phyloP scores from a whole-genome alignment of 2,797 vertebrate genomes.

The Galago senegalensis region DNA sequence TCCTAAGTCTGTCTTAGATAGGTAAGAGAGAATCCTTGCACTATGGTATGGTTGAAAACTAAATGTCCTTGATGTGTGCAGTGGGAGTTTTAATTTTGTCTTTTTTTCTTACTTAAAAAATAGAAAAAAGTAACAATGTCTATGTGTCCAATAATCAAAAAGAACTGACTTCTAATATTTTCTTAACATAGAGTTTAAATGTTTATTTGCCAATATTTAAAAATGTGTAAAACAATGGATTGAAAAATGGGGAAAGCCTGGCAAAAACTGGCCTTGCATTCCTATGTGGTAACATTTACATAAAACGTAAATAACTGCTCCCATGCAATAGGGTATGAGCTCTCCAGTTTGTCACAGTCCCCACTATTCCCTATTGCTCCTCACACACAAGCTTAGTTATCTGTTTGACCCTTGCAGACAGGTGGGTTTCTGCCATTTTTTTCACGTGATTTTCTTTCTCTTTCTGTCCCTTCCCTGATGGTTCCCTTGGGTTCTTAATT shows the following conservation, averaged over 20 bases:
- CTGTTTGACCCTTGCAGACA: not conserved
- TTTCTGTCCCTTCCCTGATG: not conserved
- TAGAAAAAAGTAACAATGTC: not conserved
- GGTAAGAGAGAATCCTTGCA: not conserved
- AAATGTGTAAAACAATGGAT: not conserved
- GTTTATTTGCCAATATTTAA: not conserved
- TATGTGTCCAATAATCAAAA: not conserved
- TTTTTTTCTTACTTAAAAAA: slow-evolving; percentile 27
- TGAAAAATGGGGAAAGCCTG: not conserved
- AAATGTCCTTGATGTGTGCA: not conserved
- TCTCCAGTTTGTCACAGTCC: not conserved
- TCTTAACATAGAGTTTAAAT: not conserved
- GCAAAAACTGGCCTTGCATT: not conserved
- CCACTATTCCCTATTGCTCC: not conserved
- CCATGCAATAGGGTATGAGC: not conserved
- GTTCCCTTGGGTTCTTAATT: not conserved
- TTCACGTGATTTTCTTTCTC: not conserved
- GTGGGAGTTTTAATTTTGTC: not conserved
- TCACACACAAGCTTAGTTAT: not conserved
- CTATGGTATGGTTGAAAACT: not conserved
- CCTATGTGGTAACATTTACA: too few relatives aligned
- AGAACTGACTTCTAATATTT: not conserved
- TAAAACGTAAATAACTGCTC: not conserved
- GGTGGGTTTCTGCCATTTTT: not conserved
- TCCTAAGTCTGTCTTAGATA: not conserved